phyloP scores from a whole-genome alignment of 2,797 vertebrate genomes.

The Crax fasciolata region DNA sequence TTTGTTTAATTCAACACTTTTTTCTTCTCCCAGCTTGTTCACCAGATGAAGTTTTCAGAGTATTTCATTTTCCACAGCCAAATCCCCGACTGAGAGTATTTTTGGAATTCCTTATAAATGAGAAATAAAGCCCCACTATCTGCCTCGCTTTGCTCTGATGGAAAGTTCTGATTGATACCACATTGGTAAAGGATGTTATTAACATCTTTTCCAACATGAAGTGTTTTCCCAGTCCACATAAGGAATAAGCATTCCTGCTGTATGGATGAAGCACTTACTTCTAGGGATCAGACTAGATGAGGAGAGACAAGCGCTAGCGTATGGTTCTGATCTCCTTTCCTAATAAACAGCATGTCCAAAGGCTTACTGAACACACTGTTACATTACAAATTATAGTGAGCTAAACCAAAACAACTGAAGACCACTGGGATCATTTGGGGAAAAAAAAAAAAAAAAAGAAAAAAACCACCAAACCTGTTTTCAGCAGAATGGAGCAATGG shows the following conservation, averaged over 20 bases:
- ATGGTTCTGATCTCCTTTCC: accelerated
- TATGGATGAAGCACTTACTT: neutral
- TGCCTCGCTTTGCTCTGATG: neutral
- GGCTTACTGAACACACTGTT: neutral
- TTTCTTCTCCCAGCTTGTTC: neutral
- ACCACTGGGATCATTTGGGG: neutral
- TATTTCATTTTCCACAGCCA: neutral
- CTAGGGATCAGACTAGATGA: neutral
- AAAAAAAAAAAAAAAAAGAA: neutral
- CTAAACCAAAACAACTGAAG: neutral
- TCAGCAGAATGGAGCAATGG: conserved; percentile 62
- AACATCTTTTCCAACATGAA: neutral
- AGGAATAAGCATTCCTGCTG: neutral
- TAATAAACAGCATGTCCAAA: neutral
- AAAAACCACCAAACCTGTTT: neutral
- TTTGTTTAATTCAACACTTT: neutral
- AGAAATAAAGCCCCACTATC: neutral
- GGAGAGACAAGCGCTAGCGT: neutral
- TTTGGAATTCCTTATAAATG: neutral
- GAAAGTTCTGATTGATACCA: neutral
- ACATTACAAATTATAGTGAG: neutral
- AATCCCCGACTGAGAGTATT: neutral
- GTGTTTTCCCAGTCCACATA: neutral
- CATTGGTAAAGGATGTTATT: neutral
- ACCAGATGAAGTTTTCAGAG: neutral